Evolutionary conservation across 2,888 invertebrate species (phyloP).

Genomic region (Drosophila setosimentum): DNA sequence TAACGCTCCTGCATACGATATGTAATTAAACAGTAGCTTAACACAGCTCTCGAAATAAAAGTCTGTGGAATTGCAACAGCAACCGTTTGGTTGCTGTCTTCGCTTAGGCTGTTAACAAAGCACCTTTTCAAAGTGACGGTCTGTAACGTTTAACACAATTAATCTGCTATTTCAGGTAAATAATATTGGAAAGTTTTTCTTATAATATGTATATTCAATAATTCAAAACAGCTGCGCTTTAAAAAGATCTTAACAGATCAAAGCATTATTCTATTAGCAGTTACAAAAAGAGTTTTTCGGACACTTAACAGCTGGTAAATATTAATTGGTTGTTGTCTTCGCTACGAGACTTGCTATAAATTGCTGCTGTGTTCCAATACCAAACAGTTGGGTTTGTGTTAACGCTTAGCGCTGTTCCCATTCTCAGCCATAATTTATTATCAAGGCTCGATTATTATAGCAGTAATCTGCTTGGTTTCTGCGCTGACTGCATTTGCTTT

Average conservation of each 20-base stretch:
- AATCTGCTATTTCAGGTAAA: neutral
- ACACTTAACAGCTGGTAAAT: neutral
- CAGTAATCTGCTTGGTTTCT: slow-evolving; percentile 13
- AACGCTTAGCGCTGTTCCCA: neutral
- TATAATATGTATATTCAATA: neutral
- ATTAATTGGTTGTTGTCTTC: neutral
- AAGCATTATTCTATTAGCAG: neutral
- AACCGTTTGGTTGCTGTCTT: neutral
- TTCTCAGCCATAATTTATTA: too few species aligned
- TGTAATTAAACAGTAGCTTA: neutral
- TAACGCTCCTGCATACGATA: neutral
- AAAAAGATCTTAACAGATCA: neutral
- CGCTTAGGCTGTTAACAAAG: neutral
- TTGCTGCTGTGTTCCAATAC: neutral
- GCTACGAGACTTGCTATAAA: neutral
- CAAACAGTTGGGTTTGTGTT: neutral
- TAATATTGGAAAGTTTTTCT: neutral
- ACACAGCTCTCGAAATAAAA: neutral
- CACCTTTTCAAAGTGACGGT: neutral
- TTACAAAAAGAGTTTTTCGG: neutral
- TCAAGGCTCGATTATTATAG: neutral
- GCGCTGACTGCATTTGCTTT: neutral
- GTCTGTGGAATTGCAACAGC: neutral
- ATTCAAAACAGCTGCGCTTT: neutral
- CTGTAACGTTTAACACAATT: neutral